Conservation (phyloP, 53 echinoderm and acorn worm species). For the Arbacia lixula region DNA sequence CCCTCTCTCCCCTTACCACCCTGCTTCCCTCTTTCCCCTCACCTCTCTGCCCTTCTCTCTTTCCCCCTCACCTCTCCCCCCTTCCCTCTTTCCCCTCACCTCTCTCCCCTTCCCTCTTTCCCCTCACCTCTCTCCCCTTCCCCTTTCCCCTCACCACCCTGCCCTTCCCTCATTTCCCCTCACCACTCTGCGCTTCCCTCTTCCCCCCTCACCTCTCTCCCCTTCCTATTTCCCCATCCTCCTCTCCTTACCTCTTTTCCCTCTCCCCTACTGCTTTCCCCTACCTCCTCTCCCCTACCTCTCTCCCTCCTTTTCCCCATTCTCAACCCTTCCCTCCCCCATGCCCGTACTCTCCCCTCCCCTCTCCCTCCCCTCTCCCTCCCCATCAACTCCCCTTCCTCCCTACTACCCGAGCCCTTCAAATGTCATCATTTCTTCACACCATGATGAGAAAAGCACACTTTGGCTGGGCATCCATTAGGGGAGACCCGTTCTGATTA, state of each 20-base stretch:
- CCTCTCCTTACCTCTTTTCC: not conserved
- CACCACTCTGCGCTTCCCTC: not conserved
- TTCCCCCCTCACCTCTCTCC: not conserved
- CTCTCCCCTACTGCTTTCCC: too few relatives aligned
- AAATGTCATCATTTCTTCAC: too few relatives aligned
- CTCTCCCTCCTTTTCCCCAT: not conserved
- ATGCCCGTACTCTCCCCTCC: not conserved
- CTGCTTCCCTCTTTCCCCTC: too few relatives aligned
- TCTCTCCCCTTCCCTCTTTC: not conserved
- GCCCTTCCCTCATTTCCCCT: not conserved
- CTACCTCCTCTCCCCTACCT: too few relatives aligned
- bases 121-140: not conserved
- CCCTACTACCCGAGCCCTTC: not conserved
- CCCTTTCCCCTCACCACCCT: not conserved
- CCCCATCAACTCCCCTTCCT: not conserved
- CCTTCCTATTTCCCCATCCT: not conserved
- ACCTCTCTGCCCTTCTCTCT: too few relatives aligned
- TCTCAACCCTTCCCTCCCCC: not conserved
- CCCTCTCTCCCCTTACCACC: too few relatives aligned
- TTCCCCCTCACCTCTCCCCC: not conserved
- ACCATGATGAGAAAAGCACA: conserved; percentile 25
- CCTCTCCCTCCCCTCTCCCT: not conserved
- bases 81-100: not conserved
- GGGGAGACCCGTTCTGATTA: conserved; percentile 17
- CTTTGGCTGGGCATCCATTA: not conserved